Evolutionary conservation across 2,797 vertebrate genomes (phyloP), one percentile per base, ranked within the genome.

Genomic region (Acanthurus leucopareius): DNA sequence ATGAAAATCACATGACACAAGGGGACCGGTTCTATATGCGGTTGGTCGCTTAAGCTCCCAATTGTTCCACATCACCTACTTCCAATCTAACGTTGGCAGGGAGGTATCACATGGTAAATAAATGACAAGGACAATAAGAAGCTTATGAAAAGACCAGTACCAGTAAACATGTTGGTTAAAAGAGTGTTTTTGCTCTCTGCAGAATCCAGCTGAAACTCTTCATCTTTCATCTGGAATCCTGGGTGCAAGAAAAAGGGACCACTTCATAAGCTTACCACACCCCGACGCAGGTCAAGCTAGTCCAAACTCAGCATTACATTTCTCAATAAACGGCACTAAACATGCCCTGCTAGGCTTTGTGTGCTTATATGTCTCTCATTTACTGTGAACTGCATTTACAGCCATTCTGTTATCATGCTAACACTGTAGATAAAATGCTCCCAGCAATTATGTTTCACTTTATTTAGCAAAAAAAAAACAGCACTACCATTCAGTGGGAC

Each of bases 201-300:
- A 92, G 95, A 94, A 92, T 96, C 95, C 94, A 96, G 94, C 89
- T 95, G 94, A 94, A 95, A 96, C 87, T 96, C 95, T 92, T 96
- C 95, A 90, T 96, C 94, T 94, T 96, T 96, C 95, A 96, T 95
- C 94, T 95, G 95, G 95, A 96, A 96, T 91, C 95, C 95, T 96
- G 92, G 93, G 90, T 94, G 95, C 93, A 95, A 95, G 94, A 95
- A 92, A 95, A 95, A 96, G 91, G 94, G 94, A 95, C 92, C 93
- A 95, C 95, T 95, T 95, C 93, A 92, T 95, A 93, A 94, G 89
- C 93, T 94, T 89, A 92, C 93, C 92, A 93, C 91, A 94, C 87
- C 86, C 92, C 77, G 83, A 90, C 72, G 87, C 62, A 88, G 84
- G 80, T 90, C 86, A 88, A 84, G 82, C 88, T 75, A 90, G 87